These are phyloP conservation scores for Onychostoma macrolepis DNA, from an alignment of 2,113 vertebrate genomes.

Conservation along the genomic window DNA sequence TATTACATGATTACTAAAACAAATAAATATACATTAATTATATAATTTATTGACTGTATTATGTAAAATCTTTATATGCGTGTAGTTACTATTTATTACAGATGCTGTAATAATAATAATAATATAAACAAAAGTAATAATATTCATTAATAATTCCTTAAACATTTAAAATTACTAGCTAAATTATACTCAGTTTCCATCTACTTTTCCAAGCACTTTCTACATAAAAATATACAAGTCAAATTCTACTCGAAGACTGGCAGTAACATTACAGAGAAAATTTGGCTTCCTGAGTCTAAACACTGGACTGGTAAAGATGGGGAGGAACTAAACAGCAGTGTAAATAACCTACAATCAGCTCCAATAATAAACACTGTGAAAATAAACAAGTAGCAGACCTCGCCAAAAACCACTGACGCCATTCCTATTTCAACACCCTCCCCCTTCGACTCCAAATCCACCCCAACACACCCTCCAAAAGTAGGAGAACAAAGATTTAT, in stretches of 20 bases:
- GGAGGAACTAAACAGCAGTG: conserved; percentile 66
- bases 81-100: neutral
- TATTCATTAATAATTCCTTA: neutral
- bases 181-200: neutral
- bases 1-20: neutral
- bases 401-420: conserved; percentile 67
- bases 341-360: conserved; percentile 76
- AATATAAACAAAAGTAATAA: neutral
- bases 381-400: conserved; percentile 61
- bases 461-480: conserved; percentile 10
- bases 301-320: conserved; percentile 66
- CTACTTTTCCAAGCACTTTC: neutral
- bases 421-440: conserved; percentile 60
- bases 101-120: neutral
- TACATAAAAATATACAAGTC: neutral
- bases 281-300: conserved; percentile 80
- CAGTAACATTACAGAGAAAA: conserved; percentile 47
- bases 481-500: conserved; percentile 7
- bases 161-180: neutral
- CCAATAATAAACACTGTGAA: conserved; percentile 74
- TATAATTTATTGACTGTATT: neutral
- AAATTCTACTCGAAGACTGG: neutral
- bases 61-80: no score
- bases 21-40: neutral
- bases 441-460: conserved; percentile 11